Conservation (phyloP, 1,140 invertebrate species). For the Drosophila persimilis region DNA sequence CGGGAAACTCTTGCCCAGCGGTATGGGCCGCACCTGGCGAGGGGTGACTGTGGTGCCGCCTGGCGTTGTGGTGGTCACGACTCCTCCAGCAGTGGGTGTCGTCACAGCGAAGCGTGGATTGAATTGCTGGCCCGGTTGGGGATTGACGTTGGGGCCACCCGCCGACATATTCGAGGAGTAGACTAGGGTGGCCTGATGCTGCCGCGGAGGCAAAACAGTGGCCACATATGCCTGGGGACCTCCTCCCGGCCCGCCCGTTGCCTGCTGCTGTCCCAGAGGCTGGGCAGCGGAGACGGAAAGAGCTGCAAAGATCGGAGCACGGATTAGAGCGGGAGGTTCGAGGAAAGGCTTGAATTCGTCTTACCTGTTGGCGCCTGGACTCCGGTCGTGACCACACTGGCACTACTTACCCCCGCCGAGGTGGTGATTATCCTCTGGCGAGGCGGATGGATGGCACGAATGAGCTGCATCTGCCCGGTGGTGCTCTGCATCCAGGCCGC, state of each 20-base stretch:
- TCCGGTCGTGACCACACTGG: slow-evolving; percentile 57
- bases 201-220: slow-evolving; percentile 76
- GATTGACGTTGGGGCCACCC: slow-evolving; percentile 43
- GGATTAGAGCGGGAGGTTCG: not conserved
- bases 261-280: slow-evolving; percentile 36
- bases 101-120: slow-evolving; percentile 81
- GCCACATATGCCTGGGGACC: slow-evolving; percentile 76
- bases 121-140: slow-evolving; percentile 62
- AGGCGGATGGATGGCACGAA: slow-evolving; percentile 75
- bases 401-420: slow-evolving; percentile 50
- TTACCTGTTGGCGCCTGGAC: slow-evolving; percentile 59
- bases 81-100: slow-evolving; percentile 44
- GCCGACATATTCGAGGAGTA: slow-evolving; percentile 73
- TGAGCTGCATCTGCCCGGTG: slow-evolving; percentile 75
- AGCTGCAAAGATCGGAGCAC: slow-evolving; percentile 2
- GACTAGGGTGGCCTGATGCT: slow-evolving; percentile 79
- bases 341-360: not conserved
- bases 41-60: slow-evolving; percentile 69
- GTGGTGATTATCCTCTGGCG: slow-evolving; percentile 78
- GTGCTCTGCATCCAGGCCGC: slow-evolving; percentile 79
- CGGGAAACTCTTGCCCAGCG: slow-evolving; percentile 71
- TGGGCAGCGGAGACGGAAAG: slow-evolving; percentile 58
- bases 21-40: slow-evolving; percentile 72
- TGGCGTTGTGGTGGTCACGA: slow-evolving; percentile 50
- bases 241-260: slow-evolving; percentile 44